A percentile compares a stretch with the other conserved stretches of the same genome.
Conservation (phyloP, 2,113 vertebrate genomes). For the Trochalopteron elliotii region DNA sequence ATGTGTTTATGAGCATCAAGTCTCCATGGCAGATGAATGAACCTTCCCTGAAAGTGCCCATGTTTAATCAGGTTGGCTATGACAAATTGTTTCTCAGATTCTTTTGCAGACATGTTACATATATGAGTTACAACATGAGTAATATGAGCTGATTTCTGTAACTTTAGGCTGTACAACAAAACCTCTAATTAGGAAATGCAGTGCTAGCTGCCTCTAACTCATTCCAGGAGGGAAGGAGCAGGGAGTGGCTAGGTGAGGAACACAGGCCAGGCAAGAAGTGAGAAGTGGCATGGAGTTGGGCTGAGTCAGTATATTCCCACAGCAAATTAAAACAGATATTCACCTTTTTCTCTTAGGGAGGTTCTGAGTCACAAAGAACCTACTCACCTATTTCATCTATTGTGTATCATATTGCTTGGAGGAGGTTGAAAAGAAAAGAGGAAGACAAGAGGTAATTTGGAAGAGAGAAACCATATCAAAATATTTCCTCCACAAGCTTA, state of each 20-base stretch:
- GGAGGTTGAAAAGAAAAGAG: conserved; percentile 46
- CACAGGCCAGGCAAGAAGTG: not conserved
- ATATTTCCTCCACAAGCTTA: conserved; percentile 47
- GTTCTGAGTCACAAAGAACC: conserved; percentile 58
- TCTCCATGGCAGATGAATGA: not conserved
- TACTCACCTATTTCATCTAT: conserved; percentile 45
- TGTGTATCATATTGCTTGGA: conserved; percentile 46
- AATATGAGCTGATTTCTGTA: not conserved
- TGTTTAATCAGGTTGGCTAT: not conserved
- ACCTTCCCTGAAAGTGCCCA: not conserved
- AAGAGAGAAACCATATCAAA: conserved; percentile 42
- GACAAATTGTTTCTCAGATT: not conserved
- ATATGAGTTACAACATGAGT: not conserved
- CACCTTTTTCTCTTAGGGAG: not conserved
- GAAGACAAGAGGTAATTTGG: conserved; percentile 47
- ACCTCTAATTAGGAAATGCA: not conserved
- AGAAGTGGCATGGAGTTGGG: not conserved
- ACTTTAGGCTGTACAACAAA: not conserved
- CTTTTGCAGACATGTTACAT: not conserved
- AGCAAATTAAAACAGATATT: conserved; percentile 16
- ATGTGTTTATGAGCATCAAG: not conserved
- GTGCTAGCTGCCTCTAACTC: not conserved
- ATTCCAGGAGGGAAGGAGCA: not conserved
- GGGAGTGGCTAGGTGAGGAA: not conserved
- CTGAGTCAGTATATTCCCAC: conserved; percentile 4